These are phyloP conservation scores for Petrolisthes cinctipes DNA, from an alignment of 2,888 invertebrate species.

Conservation along the genomic window DNA sequence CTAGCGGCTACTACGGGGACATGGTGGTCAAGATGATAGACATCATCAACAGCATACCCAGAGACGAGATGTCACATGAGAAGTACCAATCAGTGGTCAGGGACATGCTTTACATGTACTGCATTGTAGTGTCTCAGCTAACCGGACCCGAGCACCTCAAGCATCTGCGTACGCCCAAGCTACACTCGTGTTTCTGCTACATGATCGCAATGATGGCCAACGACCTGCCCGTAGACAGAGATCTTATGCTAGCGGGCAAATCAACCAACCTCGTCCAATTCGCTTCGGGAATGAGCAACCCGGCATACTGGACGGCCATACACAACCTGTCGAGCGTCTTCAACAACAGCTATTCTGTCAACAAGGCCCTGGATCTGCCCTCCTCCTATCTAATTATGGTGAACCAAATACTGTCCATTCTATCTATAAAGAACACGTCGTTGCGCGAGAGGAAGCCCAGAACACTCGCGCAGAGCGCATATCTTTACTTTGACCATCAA, in stretches of 20 bases:
- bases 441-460: slow-evolving; percentile 27
- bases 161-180: background rate
- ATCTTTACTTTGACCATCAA: background rate
- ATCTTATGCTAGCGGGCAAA: slow-evolving; percentile 5
- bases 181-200: background rate
- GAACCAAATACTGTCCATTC: too few species aligned
- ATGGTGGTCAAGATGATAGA: slow-evolving; percentile 24
- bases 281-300: too few species aligned
- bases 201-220: slow-evolving; percentile 26
- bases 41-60: slow-evolving; percentile 12
- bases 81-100: background rate
- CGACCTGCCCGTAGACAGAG: background rate
- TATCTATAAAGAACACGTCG: too few species aligned
- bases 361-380: too few species aligned
- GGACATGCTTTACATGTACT: slow-evolving; percentile 17
- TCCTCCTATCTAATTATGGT: too few species aligned
- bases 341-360: too few species aligned
- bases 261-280: slow-evolving; percentile 14
- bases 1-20: background rate
- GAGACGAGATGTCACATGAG: slow-evolving; percentile 7
- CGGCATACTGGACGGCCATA: too few species aligned
- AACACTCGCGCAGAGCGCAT: slow-evolving; percentile 13
- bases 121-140: background rate
- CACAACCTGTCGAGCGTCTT: too few species aligned
- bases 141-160: slow-evolving; percentile 24